Conservation (phyloP, 2,797 vertebrate genomes). For the Chelonia mydas region DNA sequence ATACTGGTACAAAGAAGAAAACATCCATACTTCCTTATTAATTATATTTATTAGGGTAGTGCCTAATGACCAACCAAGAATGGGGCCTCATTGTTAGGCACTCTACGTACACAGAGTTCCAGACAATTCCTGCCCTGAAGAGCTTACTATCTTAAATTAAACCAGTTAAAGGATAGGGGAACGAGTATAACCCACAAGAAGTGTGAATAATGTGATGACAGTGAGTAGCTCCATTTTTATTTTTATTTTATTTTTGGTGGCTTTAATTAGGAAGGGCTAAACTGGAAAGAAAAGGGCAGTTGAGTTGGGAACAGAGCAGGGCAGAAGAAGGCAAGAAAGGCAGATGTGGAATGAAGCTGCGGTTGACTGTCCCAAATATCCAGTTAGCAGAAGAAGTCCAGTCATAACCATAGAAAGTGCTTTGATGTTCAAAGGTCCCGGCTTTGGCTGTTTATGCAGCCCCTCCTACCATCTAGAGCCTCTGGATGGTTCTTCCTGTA, state of each 20-base stretch:
- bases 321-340: neutral
- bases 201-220: neutral
- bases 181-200: neutral
- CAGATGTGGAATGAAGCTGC: neutral
- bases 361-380: neutral
- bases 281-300: neutral
- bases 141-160: neutral
- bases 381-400: neutral
- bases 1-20: neutral
- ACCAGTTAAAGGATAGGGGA: neutral
- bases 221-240: neutral
- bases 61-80: neutral
- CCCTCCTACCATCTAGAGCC: neutral
- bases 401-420: neutral
- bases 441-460: neutral
- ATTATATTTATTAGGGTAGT: neutral
- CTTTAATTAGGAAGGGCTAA: neutral
- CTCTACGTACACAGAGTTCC: neutral
- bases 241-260: no score
- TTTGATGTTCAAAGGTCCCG: neutral
- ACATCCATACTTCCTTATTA: neutral
- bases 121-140: neutral
- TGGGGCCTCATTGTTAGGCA: neutral
- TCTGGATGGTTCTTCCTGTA: neutral
- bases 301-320: neutral